A percentile compares a stretch with the other conserved stretches of the same genome.
Conservation (phyloP, 2,113 vertebrate species). For the Sminthopsis crassicaudata region DNA sequence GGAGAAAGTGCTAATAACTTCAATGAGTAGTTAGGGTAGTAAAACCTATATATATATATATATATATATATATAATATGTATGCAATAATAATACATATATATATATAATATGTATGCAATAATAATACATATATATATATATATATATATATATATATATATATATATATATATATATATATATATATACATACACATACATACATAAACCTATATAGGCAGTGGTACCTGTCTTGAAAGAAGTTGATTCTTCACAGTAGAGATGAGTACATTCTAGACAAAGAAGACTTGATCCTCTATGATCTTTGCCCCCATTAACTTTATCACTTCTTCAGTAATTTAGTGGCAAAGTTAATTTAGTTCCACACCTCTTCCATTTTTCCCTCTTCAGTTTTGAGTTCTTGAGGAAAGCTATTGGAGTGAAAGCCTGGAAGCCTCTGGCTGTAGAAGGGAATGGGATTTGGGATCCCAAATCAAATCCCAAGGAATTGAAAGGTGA, state of each 20-base stretch:
- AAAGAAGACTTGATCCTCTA: background rate
- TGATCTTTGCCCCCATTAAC: slow-evolving; percentile 23
- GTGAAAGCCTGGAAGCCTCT: slow-evolving; percentile 17
- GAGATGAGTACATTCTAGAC: background rate
- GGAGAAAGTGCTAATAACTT: background rate
- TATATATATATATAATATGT: too few species aligned
- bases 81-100: too few species aligned
- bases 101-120: too few species aligned
- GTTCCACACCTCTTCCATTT: slow-evolving; percentile 13
- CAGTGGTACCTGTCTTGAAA: background rate
- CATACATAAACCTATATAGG: too few species aligned
- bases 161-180: too few species aligned
- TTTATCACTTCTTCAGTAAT: slow-evolving; percentile 28
- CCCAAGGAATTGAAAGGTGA: background rate
- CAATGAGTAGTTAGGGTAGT: background rate
- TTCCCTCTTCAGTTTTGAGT: slow-evolving; percentile 26
- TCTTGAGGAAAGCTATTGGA: background rate
- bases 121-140: too few species aligned
- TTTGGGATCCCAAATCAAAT: too few species aligned
- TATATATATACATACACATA: too few species aligned
- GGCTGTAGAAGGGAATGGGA: background rate
- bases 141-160: too few species aligned
- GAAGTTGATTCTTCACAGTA: background rate
- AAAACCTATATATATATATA: too few species aligned
- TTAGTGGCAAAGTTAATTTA: slow-evolving; percentile 43